Percentiles rank a stretch among this genome's conserved stretches.
phyloP scores from a whole-genome alignment of 2,113 vertebrate genomes.

The Gymnocephalus cernua region DNA sequence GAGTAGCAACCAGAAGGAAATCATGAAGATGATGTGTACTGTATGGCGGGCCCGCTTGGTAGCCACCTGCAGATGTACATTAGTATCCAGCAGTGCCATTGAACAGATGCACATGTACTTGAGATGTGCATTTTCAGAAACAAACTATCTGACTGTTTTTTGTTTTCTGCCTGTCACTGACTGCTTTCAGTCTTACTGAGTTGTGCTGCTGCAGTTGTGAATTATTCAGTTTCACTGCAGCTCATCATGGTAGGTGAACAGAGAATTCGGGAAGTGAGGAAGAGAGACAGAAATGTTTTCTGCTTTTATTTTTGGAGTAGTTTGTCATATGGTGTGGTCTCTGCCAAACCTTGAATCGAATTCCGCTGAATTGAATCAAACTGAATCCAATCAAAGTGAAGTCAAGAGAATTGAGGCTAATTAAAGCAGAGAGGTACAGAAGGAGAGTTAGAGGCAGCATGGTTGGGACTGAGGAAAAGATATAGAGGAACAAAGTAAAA shows the following conservation, averaged over 20 bases:
- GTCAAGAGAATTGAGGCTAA: constrained; percentile 56
- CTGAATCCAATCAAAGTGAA: constrained; percentile 51
- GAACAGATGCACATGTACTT: constrained; percentile 53
- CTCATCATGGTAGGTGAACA: constrained; percentile 62
- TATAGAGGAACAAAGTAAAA: constrained; percentile 41
- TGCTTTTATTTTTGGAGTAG: constrained; percentile 20
- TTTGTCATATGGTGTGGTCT: constrained; percentile 12
- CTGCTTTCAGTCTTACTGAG: constrained; percentile 49
- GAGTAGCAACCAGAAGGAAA: constrained; percentile 1
- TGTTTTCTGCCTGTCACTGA: constrained; percentile 59
- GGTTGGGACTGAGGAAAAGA: constrained; percentile 19
- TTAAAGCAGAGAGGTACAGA: constrained; percentile 39
- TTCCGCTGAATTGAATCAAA: constrained; percentile 35
- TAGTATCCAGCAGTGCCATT: constrained; percentile 25
- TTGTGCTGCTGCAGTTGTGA: constrained; percentile 69
- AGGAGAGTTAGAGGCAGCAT: constrained; percentile 44
- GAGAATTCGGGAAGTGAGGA: constrained; percentile 44
- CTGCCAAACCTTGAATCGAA: constrained; percentile 37
- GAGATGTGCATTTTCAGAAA: constrained; percentile 62
- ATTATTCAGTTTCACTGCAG: constrained; percentile 79
- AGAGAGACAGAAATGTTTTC: constrained; percentile 27
- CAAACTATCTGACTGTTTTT: constrained; percentile 59
- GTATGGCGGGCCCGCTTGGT: not conserved
- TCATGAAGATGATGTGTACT: not conserved
- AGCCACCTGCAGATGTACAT: constrained; percentile 12